Conservation (phyloP, 2,888 invertebrate genomes). For the Empis livida region DNA sequence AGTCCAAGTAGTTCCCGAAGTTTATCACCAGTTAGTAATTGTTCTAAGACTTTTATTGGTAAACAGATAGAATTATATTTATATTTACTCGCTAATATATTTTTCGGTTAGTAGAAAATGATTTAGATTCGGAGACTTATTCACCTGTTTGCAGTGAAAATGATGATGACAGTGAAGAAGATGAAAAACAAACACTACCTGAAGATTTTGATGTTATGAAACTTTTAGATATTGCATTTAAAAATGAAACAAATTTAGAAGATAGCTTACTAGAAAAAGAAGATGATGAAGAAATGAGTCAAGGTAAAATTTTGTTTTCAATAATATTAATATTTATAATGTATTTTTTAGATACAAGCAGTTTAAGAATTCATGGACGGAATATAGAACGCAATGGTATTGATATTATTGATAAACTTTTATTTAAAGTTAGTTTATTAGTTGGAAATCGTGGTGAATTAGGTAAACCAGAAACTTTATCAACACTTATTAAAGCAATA, state of each 20-base stretch:
- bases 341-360: background rate
- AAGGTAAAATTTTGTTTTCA: slow-evolving; percentile 14
- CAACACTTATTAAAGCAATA: slow-evolving; percentile 28
- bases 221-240: slow-evolving; percentile 25
- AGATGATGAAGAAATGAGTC: slow-evolving; percentile 27
- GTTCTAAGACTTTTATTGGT: slow-evolving; percentile 17
- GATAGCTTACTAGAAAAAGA: slow-evolving; percentile 30
- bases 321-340: no score
- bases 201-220: slow-evolving; percentile 27
- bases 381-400: slow-evolving; percentile 5
- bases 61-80: background rate
- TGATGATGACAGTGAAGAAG: slow-evolving; percentile 22
- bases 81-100: background rate
- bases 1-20: slow-evolving; percentile 34
- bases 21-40: slow-evolving; percentile 27
- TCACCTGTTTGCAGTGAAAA: slow-evolving; percentile 36
- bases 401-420: slow-evolving; percentile 28
- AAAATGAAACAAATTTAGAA: slow-evolving; percentile 23
- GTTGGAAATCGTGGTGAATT: slow-evolving; percentile 28
- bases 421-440: slow-evolving; percentile 27
- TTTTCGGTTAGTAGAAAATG: slow-evolving; percentile 9
- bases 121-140: slow-evolving; percentile 25
- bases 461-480: slow-evolving; percentile 30
- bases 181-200: slow-evolving; percentile 11
- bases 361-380: background rate